Base-by-base conservation (phyloP, 2,888 invertebrate species). In the Philereme vetulata region DNA sequence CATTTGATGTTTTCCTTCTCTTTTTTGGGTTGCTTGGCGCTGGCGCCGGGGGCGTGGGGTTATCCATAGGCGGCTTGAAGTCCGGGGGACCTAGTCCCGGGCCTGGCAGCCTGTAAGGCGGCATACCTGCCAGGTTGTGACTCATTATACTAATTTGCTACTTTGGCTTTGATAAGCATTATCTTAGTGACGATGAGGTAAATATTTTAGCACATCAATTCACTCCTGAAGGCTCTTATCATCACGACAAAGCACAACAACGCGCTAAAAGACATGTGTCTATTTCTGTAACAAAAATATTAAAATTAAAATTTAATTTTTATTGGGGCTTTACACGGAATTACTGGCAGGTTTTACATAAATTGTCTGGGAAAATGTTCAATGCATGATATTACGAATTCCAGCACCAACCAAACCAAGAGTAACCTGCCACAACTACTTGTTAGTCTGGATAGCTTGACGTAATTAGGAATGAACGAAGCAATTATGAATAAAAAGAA, bases 11-110 rank as follows among this genome's bases (percentile, higher is more conserved):
- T 93, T 97, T 95, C 86, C 96, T 93, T 76, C 97, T 94, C 88
- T 98, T 98, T 86, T 97, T 97, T 35, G 97, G 96, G 90, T 96
- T 96, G 71, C 95, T 95, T 69, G 96, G 96, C 68, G 96, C 95
- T 72, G 96, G 95, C 60, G 95, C 94, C 51, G 96, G 94, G n/a
- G 93, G 94, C 61, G 93, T 94, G 45, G 94, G 94, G 63, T 93
- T 93, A 79, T 95, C 95, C 93, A 95, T 94, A 59, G 95, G 94
- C 65, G 95, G 94, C 78, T 96, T 95, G 74, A 95, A 95, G 87
- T 95, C 95, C 64, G 95, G 94, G 74, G 94, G 95, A 74, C 95
- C 95, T 78, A 95, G 89, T 72, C 93, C 94, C 68, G 94, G 95
- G 85, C 95, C 95, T 81, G 95, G 95, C 93, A 95, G 94, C 94